phyloP scores from a whole-genome alignment of 2,113 vertebrate species.

The Crypturellus undulatus region DNA sequence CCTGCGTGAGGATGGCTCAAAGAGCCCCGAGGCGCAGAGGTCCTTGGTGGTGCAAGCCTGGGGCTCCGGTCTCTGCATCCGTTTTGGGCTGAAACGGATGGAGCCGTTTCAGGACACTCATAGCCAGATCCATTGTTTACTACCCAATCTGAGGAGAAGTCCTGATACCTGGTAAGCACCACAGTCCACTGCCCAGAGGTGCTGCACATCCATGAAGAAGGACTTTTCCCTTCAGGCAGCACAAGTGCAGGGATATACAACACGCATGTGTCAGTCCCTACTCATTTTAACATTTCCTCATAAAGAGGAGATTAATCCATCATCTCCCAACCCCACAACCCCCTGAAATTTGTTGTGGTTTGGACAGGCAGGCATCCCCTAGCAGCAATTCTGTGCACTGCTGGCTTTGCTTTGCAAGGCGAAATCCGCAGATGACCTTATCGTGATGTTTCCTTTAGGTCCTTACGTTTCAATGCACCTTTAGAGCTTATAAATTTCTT shows the following conservation, averaged over 20 bases:
- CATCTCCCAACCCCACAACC: neutral
- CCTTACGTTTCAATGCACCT: neutral
- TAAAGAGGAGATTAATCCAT: neutral
- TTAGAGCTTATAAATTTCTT: neutral
- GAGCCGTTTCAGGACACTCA: neutral
- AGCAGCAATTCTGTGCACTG: neutral
- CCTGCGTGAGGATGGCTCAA: neutral
- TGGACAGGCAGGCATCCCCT: neutral
- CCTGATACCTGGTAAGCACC: neutral
- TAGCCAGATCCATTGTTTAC: neutral
- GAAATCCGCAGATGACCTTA: accelerated
- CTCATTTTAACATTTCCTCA: neutral
- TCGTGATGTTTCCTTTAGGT: neutral
- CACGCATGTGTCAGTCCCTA: neutral
- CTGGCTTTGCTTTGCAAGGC: neutral
- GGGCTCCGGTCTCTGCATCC: neutral
- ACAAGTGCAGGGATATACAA: neutral
- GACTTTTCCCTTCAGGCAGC: neutral
- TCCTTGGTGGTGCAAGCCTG: too few species aligned
- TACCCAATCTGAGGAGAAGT: neutral
- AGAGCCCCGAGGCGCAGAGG: neutral
- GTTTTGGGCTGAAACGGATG: neutral
- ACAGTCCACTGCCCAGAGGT: neutral
- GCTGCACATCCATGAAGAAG: neutral
- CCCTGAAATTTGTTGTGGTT: neutral